Evolutionary conservation across 2,797 vertebrate genomes (phyloP).

Genomic region (Platyrinchus mystaceus): DNA sequence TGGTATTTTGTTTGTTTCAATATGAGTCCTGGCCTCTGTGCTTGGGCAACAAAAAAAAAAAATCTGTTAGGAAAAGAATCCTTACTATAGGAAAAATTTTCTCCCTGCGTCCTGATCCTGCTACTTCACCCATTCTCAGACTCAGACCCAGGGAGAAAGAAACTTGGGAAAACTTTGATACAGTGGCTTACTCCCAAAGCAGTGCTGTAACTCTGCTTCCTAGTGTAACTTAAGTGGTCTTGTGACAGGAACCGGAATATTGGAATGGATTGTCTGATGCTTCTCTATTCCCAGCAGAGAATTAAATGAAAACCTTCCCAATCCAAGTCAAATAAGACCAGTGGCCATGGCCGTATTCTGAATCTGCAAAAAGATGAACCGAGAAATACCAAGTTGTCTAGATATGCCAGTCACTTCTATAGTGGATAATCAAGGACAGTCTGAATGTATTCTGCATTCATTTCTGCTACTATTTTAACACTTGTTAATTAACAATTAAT

Average conservation of each 20-base stretch:
- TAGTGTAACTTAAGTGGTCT: neutral
- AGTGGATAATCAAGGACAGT: neutral
- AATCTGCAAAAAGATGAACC: neutral
- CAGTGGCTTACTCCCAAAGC: neutral
- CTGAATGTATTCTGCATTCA: neutral
- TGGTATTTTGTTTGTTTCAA: neutral
- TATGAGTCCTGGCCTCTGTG: neutral
- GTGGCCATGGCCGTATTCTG: neutral
- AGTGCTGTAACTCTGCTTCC: neutral
- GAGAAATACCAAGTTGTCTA: neutral
- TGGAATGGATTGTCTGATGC: neutral
- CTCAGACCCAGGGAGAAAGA: neutral
- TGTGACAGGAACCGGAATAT: neutral
- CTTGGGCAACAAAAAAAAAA: neutral
- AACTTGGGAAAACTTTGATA: neutral
- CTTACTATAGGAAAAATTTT: neutral
- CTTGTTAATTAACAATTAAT: constrained; percentile 60
- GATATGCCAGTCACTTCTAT: neutral
- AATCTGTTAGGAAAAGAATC: neutral
- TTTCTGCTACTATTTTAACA: constrained; percentile 19
- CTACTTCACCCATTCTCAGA: neutral
- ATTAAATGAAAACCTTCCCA: neutral
- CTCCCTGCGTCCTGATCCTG: neutral
- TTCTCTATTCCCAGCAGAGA: neutral
- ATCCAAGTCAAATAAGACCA: neutral